Percentiles rank a stretch among this genome's conserved stretches.
These are phyloP conservation scores for Brachionus plicatilis DNA, from an alignment of 1,140 invertebrate species.

Conservation along the genomic window DNA sequence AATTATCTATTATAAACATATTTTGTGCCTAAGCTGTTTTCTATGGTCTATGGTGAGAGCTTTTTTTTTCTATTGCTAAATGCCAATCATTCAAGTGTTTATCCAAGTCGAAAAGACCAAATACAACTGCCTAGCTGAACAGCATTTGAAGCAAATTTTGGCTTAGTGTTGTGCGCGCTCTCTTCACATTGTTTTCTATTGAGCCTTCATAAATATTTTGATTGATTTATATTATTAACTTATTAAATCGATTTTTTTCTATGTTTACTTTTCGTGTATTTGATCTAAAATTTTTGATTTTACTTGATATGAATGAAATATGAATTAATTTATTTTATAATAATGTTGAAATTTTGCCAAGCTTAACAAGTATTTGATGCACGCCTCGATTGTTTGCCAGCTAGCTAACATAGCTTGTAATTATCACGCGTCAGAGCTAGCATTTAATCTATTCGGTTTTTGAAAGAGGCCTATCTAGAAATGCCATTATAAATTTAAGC, in stretches of 20 bases:
- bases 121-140: background rate
- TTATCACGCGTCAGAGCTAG: conserved; percentile 13
- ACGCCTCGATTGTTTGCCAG: background rate
- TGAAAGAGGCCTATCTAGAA: conserved; percentile 6
- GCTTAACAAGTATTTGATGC: background rate
- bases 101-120: background rate
- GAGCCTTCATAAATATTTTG: conserved; percentile 6
- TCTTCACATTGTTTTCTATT: background rate
- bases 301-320: conserved; percentile 3
- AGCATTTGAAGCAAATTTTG: background rate
- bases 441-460: conserved; percentile 8
- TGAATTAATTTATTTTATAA: conserved; percentile 23
- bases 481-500: conserved; percentile 14
- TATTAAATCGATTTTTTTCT: background rate
- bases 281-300: conserved; percentile 16
- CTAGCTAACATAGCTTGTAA: background rate
- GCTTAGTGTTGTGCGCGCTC: background rate
- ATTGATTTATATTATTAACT: conserved; percentile 32
- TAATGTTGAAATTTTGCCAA: background rate
- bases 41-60: background rate
- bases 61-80: background rate
- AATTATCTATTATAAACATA: conserved; percentile 13
- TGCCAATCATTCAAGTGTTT: background rate
- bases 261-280: conserved; percentile 24
- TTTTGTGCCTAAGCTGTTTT: background rate